Conservation (phyloP, 2,888 invertebrate genomes). For the Strigamia maritima region DNA sequence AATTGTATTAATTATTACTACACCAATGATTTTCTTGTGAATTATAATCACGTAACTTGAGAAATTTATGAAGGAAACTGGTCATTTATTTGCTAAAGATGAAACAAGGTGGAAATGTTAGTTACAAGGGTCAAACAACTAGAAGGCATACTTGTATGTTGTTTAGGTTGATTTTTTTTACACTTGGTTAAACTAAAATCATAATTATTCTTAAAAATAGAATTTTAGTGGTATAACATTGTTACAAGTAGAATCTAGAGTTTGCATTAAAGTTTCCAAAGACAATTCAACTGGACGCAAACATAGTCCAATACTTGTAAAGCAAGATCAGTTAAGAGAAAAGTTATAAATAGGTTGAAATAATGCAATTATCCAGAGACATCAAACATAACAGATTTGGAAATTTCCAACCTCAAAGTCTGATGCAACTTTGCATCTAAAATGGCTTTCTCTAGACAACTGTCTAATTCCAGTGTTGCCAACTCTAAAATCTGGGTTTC, state of each 20-base stretch:
- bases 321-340: not conserved
- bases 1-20: not conserved
- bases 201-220: no score
- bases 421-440: no score
- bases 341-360: not conserved
- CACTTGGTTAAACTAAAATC: no score
- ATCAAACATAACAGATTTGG: not conserved
- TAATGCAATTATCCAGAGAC: not conserved
- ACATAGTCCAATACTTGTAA: not conserved
- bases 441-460: no score
- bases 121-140: not conserved
- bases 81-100: not conserved
- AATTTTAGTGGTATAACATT: no score
- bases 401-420: not conserved
- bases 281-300: not conserved
- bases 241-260: not conserved
- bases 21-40: not conserved
- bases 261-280: not conserved
- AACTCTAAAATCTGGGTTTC: no score
- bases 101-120: not conserved
- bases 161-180: not conserved
- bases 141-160: not conserved
- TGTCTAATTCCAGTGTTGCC: no score
- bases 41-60: not conserved
- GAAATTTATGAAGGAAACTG: not conserved